phyloP scores from a whole-genome alignment of 2,888 invertebrate species.

The Ormyrus labotus region DNA sequence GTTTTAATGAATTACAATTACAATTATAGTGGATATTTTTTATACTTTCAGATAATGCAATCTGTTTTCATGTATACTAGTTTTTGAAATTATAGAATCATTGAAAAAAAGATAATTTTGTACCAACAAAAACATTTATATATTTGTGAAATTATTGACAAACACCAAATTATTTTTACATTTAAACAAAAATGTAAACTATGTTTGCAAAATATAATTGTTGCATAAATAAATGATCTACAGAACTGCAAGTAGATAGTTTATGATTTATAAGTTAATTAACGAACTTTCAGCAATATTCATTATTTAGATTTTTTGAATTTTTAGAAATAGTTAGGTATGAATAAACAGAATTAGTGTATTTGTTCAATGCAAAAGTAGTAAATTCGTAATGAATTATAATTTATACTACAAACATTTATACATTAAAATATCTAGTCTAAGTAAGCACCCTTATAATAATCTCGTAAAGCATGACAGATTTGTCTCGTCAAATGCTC shows the following conservation, averaged over 20 bases:
- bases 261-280: slow-evolving; percentile 22
- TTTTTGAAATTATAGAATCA: slow-evolving; percentile 14
- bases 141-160: slow-evolving; percentile 31
- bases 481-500: slow-evolving; percentile 17
- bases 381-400: slow-evolving; percentile 34
- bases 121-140: slow-evolving; percentile 27
- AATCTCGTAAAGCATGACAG: slow-evolving; percentile 7
- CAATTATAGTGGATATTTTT: slow-evolving; percentile 12
- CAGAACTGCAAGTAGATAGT: slow-evolving; percentile 14
- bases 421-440: slow-evolving; percentile 42
- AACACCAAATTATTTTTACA: slow-evolving; percentile 26
- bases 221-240: slow-evolving; percentile 32
- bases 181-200: slow-evolving; percentile 30
- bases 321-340: slow-evolving; percentile 24
- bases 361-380: slow-evolving; percentile 32
- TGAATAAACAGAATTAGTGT: slow-evolving; percentile 25
- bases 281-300: slow-evolving; percentile 35
- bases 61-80: slow-evolving; percentile 19
- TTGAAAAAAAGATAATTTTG: slow-evolving; percentile 23
- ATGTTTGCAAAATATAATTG: slow-evolving; percentile 25
- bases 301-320: slow-evolving; percentile 36
- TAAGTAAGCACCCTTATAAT: slow-evolving; percentile 33
- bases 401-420: slow-evolving; percentile 43
- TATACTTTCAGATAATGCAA: slow-evolving; percentile 27
- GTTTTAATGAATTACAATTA: slow-evolving; percentile 34